These are phyloP conservation scores for Condylura cristata DNA, from an alignment of 2,113 vertebrate genomes.

Conservation along the genomic window DNA sequence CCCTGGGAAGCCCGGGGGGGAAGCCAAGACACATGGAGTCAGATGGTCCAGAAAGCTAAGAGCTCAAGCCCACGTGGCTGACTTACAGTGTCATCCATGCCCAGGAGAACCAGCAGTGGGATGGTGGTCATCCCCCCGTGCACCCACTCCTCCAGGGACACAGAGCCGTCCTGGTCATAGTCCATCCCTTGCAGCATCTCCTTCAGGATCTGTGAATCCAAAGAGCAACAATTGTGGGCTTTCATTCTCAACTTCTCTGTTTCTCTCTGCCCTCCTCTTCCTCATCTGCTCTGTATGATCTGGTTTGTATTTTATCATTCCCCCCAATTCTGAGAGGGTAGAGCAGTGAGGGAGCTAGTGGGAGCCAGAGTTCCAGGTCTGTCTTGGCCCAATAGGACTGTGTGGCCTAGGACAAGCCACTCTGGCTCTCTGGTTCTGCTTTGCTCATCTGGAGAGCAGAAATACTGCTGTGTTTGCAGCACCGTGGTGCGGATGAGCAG, in stretches of 20 bases:
- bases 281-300: background rate
- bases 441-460: background rate
- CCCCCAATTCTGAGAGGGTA: background rate
- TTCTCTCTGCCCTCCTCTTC: background rate
- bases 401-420: background rate
- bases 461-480: background rate
- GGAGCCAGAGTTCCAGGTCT: background rate
- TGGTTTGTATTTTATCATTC: background rate
- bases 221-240: background rate
- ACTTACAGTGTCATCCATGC: slow-evolving; percentile 91
- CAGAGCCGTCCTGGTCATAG: slow-evolving; percentile 91
- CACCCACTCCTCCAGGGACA: slow-evolving; percentile 97
- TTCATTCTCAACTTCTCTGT: background rate
- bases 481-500: background rate
- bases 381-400: background rate
- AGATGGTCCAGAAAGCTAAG: background rate
- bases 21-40: background rate
- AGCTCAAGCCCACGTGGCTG: background rate
- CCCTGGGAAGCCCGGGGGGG: background rate
- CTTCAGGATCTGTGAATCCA: slow-evolving; percentile 85
- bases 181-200: slow-evolving; percentile 93
- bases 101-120: slow-evolving; percentile 94
- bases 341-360: background rate
- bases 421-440: background rate
- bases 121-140: slow-evolving; percentile 96